Evolutionary conservation across 1,140 invertebrate genomes (phyloP).

Genomic region (Adoxophyes honmai): DNA sequence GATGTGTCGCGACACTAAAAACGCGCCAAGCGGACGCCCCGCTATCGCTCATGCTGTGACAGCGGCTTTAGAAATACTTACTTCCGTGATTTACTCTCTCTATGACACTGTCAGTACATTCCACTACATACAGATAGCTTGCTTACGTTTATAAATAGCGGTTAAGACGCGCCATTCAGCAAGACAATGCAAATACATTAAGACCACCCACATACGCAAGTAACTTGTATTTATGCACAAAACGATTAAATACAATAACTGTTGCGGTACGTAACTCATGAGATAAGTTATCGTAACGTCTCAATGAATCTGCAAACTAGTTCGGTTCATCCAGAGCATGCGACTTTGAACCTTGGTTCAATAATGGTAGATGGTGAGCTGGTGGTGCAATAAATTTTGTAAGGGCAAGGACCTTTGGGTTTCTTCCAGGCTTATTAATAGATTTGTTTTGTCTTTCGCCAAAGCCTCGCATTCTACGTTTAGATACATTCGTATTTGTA

Average conservation of each 20-base stretch:
- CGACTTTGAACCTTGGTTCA: constrained; percentile 19
- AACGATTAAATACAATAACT: constrained; percentile 17
- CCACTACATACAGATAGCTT: too few relatives aligned
- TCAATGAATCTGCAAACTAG: constrained; percentile 28
- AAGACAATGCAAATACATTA: neutral
- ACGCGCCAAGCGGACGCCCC: too few relatives aligned
- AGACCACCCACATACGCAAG: neutral
- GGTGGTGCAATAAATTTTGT: constrained; percentile 4
- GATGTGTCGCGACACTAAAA: too few relatives aligned
- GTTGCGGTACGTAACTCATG: constrained; percentile 15
- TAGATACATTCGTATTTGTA: too few relatives aligned
- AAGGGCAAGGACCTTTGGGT: constrained; percentile 29
- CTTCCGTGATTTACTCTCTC: too few relatives aligned
- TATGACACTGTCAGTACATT: too few relatives aligned
- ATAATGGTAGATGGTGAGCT: constrained; percentile 1
- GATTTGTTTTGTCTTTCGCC: constrained; percentile 10
- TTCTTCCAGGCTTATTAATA: constrained; percentile 27
- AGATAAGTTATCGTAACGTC: constrained; percentile 18
- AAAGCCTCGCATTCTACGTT: too few relatives aligned
- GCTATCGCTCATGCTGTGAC: too few relatives aligned
- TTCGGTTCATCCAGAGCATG: neutral
- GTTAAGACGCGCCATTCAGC: too few relatives aligned
- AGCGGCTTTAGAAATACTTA: too few relatives aligned
- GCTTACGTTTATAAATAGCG: too few relatives aligned
- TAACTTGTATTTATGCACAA: constrained; percentile 15